phyloP scores from a whole-genome alignment of 2,888 invertebrate genomes.

The Lacanobia oleracea region DNA sequence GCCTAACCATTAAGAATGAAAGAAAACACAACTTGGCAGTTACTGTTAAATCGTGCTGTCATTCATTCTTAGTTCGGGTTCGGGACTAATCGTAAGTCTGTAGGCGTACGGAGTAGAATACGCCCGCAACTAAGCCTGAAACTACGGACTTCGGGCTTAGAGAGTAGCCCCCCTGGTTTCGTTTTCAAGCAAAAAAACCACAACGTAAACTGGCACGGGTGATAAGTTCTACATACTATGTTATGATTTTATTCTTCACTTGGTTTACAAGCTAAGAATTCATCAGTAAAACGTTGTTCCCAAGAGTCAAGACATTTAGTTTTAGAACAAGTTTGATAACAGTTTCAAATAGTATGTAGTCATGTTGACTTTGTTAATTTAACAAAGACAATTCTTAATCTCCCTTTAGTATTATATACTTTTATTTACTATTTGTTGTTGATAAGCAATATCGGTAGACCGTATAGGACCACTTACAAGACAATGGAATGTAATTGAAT shows the following conservation, averaged over 20 bases:
- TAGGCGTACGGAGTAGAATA: no score
- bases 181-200: no score
- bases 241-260: not conserved
- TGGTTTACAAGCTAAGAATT: not conserved
- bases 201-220: not conserved
- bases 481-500: conserved; percentile 5
- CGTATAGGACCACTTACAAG: not conserved
- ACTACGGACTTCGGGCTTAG: no score
- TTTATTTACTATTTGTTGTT: not conserved
- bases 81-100: no score
- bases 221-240: not conserved
- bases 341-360: not conserved
- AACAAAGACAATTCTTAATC: not conserved
- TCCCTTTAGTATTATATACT: no score
- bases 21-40: no score
- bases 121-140: no score
- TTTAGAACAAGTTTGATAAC: conserved; percentile 3
- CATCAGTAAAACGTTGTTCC: not conserved
- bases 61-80: no score
- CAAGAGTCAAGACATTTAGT: no score
- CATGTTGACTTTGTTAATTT: not conserved
- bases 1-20: no score
- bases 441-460: not conserved
- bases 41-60: no score
- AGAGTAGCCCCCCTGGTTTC: no score